phyloP scores from a whole-genome alignment of 1,140 invertebrate genomes.

The Steinernema khuongi region DNA sequence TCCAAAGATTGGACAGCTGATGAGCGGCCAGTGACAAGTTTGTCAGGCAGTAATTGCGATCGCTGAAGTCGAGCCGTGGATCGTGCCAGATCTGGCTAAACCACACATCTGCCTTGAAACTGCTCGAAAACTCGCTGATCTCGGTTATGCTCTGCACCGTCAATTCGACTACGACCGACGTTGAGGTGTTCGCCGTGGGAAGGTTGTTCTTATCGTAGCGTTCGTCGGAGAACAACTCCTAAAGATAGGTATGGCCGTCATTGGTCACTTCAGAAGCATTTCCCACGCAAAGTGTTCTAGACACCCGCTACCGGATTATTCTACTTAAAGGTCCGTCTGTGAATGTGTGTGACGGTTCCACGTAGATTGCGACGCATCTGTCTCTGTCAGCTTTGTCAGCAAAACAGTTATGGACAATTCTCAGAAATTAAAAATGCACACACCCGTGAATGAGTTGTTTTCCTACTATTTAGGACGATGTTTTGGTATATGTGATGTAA shows the following conservation, averaged over 20 bases:
- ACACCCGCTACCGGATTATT: background rate
- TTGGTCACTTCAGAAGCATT: no score
- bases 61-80: constrained; percentile 49
- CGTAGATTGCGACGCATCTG: background rate
- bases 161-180: constrained; percentile 50
- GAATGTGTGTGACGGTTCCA: background rate
- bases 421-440: no score
- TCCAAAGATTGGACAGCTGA: constrained; percentile 52
- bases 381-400: background rate
- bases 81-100: constrained; percentile 56
- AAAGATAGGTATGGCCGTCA: no score
- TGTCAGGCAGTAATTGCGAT: constrained; percentile 50
- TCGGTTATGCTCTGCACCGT: constrained; percentile 57
- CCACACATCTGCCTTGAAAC: constrained; percentile 57
- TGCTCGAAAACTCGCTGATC: constrained; percentile 53
- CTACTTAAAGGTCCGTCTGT: background rate
- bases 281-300: background rate
- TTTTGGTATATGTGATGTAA: background rate
- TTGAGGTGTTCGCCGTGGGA: constrained; percentile 48
- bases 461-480: no score
- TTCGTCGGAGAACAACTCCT: constrained; percentile 49
- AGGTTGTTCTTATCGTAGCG: constrained; percentile 55
- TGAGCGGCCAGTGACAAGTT: constrained; percentile 53
- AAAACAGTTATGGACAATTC: no score
- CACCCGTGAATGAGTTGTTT: no score